These are phyloP conservation scores for Phaethon lepturus DNA, from an alignment of 2,113 vertebrate species.

Conservation along the genomic window DNA sequence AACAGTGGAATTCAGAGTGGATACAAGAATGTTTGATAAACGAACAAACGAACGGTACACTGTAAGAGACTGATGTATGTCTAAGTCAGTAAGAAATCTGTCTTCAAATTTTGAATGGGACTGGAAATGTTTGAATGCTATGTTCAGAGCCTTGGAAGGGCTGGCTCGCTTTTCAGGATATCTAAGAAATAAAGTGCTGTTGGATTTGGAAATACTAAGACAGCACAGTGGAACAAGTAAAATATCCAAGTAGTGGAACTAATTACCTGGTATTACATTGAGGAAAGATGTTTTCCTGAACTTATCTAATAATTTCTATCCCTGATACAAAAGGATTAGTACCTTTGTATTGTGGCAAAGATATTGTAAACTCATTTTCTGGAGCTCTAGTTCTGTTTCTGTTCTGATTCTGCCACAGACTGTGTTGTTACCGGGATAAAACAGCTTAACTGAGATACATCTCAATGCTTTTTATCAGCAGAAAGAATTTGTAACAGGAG, in stretches of 20 bases:
- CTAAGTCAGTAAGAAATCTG: background rate
- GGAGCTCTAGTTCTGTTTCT: background rate
- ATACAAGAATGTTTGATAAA: background rate
- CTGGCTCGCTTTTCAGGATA: background rate
- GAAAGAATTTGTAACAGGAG: background rate
- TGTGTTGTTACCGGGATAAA: background rate
- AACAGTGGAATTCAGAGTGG: background rate
- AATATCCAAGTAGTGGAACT: background rate
- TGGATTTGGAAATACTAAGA: background rate
- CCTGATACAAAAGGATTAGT: background rate
- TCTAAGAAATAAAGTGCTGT: background rate
- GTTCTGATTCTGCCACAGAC: background rate
- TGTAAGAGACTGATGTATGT: background rate
- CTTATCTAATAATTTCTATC: background rate
- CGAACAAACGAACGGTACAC: background rate
- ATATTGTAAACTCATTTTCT: background rate
- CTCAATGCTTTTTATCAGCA: background rate
- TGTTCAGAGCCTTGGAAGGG: background rate
- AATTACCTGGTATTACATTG: background rate
- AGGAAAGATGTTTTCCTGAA: background rate
- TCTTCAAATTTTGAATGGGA: background rate
- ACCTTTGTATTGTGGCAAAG: background rate
- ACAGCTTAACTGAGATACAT: background rate
- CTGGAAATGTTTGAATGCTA: background rate
- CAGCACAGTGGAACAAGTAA: background rate